These are phyloP conservation scores for Drosophila vallismaia DNA, from an alignment of 2,888 invertebrate genomes.

Conservation along the genomic window DNA sequence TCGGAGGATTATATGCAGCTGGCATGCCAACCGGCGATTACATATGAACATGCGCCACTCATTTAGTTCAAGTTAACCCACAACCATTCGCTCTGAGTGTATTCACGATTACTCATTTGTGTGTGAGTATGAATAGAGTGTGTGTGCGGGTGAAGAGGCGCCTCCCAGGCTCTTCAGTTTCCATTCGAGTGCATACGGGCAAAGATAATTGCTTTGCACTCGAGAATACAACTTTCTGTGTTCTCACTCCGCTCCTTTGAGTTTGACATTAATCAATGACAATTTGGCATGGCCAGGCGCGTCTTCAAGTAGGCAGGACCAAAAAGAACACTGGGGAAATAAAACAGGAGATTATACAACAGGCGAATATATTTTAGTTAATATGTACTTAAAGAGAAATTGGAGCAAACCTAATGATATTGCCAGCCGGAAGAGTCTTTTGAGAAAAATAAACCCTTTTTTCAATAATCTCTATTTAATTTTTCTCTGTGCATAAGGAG, in stretches of 20 bases:
- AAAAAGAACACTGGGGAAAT: constrained; percentile 6
- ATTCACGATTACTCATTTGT: constrained; percentile 1
- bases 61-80: constrained; percentile 28
- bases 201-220: constrained; percentile 63
- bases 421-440: too few relatives aligned
- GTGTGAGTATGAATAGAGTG: not conserved
- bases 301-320: constrained; percentile 40
- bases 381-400: too few relatives aligned
- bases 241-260: constrained; percentile 33
- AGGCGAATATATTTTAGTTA: too few relatives aligned
- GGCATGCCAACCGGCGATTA: constrained; percentile 56
- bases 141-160: constrained; percentile 4
- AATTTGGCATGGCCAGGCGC: constrained; percentile 57
- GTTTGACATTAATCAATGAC: constrained; percentile 63
- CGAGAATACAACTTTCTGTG: constrained; percentile 35
- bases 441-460: not conserved
- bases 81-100: constrained; percentile 16
- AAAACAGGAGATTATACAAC: too few relatives aligned
- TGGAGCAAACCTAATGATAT: too few relatives aligned
- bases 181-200: constrained; percentile 53
- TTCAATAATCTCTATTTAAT: not conserved
- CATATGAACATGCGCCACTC: constrained; percentile 1
- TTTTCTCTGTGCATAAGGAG: not conserved
- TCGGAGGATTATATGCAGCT: constrained; percentile 32
- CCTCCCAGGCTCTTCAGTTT: constrained; percentile 60